phyloP scores from a whole-genome alignment of 1,140 invertebrate genomes.

The Temnothorax curvispinosus region DNA sequence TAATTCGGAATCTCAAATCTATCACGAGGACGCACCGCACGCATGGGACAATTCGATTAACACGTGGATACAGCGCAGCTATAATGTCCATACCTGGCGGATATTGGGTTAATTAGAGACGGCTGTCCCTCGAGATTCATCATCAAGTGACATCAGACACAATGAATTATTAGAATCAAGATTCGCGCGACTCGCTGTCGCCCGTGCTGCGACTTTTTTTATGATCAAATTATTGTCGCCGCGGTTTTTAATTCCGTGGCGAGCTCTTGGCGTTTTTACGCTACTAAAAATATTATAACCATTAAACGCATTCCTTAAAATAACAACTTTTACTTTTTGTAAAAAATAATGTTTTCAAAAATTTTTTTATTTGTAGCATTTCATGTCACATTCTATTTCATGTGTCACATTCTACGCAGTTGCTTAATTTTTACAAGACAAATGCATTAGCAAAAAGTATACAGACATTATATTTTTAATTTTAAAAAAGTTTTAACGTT shows the following conservation, averaged over 20 bases:
- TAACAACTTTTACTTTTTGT: not conserved
- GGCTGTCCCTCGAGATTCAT: slow-evolving; percentile 43
- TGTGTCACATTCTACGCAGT: not conserved
- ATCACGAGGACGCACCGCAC: slow-evolving; percentile 43
- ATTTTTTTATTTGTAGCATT: not conserved
- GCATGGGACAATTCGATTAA: slow-evolving; percentile 57
- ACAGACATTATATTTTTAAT: not conserved
- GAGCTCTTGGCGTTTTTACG: not conserved
- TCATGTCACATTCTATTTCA: not conserved
- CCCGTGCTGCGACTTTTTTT: not conserved
- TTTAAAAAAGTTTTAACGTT: not conserved
- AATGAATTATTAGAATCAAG: slow-evolving; percentile 52
- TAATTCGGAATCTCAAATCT: slow-evolving; percentile 56
- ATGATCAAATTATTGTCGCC: not conserved
- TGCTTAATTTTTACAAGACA: not conserved
- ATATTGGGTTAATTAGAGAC: slow-evolving; percentile 66
- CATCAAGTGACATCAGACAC: slow-evolving; percentile 51
- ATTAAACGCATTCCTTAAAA: not conserved
- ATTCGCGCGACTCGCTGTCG: slow-evolving; percentile 7
- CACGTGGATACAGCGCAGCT: slow-evolving; percentile 42
- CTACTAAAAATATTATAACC: not conserved
- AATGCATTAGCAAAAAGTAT: not conserved
- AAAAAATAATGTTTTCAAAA: not conserved
- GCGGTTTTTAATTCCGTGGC: not conserved
- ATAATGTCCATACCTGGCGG: slow-evolving; percentile 13